A percentile compares a stretch with the other conserved stretches of the same genome.
Conservation (phyloP, 1,140 invertebrate species). For the Oncopodura yosiiana region DNA sequence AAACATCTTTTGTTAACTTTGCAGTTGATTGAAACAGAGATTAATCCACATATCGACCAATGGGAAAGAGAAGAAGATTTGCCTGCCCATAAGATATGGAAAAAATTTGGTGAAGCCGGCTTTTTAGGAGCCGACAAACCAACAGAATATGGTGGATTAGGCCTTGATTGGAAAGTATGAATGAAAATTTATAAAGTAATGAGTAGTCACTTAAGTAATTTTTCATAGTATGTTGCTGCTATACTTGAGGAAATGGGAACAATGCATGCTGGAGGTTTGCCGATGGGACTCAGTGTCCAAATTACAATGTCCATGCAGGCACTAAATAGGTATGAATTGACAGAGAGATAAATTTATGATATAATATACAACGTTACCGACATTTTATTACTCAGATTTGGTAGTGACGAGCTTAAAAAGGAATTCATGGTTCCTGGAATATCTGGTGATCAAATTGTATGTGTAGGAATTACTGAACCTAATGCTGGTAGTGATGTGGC, state of each 20-base stretch:
- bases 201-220: not conserved
- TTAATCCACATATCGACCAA: conserved; percentile 52
- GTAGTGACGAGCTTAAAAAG: conserved; percentile 48
- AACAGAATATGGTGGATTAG: conserved; percentile 51
- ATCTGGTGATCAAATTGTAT: conserved; percentile 48
- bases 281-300: conserved; percentile 51
- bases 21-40: conserved; percentile 48
- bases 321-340: conserved; percentile 33
- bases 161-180: conserved; percentile 49
- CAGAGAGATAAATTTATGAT: not conserved
- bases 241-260: conserved; percentile 44
- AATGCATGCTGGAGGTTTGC: conserved; percentile 45
- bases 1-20: too few species aligned
- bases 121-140: conserved; percentile 45
- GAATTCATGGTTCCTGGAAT: conserved; percentile 50
- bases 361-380: not conserved
- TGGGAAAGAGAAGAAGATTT: conserved; percentile 47
- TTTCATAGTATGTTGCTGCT: not conserved
- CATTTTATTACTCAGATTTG: conserved; percentile 41
- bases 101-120: conserved; percentile 48
- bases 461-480: conserved; percentile 51
- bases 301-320: conserved; percentile 48
- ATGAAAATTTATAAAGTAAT: conserved; percentile 45
- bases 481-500: conserved; percentile 52
- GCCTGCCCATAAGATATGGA: conserved; percentile 49